phyloP scores from a whole-genome alignment of 2,113 vertebrate genomes.

The Shinisaurus crocodilurus region DNA sequence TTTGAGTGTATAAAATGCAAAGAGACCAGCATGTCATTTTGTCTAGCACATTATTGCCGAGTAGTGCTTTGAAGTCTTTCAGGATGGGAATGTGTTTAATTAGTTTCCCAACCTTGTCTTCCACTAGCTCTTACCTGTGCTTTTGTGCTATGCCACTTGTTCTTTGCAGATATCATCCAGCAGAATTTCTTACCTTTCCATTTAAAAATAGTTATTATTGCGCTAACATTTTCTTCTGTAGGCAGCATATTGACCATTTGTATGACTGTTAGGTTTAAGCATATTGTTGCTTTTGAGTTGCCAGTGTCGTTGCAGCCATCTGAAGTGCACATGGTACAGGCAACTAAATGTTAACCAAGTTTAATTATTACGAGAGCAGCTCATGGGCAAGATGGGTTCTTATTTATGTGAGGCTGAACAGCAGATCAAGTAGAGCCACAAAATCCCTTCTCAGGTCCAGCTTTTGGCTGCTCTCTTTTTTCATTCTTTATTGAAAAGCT shows the following conservation, averaged over 20 bases:
- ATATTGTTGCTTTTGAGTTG: background rate
- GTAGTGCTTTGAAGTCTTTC: slow-evolving; percentile 15
- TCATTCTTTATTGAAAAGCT: background rate
- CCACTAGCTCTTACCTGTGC: background rate
- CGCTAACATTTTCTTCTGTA: background rate
- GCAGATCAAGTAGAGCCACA: background rate
- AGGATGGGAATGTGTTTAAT: slow-evolving; percentile 10
- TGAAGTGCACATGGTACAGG: background rate
- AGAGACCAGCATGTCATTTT: background rate
- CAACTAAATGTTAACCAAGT: background rate
- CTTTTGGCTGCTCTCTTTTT: background rate
- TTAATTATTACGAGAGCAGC: background rate
- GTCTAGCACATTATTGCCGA: background rate
- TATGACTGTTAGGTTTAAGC: background rate
- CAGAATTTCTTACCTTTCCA: background rate
- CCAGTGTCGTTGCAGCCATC: background rate
- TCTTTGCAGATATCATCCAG: slow-evolving; percentile 6
- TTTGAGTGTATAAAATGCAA: background rate
- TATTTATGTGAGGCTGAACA: background rate
- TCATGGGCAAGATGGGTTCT: background rate
- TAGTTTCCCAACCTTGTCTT: background rate
- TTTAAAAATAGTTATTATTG: background rate
- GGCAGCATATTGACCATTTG: background rate
- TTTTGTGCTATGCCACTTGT: background rate
- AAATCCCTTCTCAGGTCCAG: background rate